Base-by-base conservation (phyloP, 2,888 invertebrate genomes). In the Globia sparganii region DNA sequence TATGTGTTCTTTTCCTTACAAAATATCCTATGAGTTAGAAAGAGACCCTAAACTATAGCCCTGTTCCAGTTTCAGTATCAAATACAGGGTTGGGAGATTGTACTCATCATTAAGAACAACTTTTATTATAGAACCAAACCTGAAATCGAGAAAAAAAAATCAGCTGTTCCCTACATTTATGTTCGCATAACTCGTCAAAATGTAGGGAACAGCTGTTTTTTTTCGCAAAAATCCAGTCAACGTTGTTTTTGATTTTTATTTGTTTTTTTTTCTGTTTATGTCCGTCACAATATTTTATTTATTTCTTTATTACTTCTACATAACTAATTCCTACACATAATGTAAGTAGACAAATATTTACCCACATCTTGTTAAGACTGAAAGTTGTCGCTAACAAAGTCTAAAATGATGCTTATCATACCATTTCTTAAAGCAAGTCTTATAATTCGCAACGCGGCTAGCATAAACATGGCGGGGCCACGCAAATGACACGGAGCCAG, bases 401-500 rank as follows among this genome's bases (percentile, higher is more conserved):
- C 18, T 37, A 62, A 77, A 79, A 70, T 18, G 6, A 59, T 65
- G n/a, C 40, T 43, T 46, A 78, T 43, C 58, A 34, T 6, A 58
- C 21, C 28, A 75, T 82, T 75, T 75, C 76, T 28, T 75, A 75
- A 82, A 64, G 68, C 78, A 46, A 53, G 56, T 83, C 68, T 53
- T 37, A 69, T 40, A 80, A 80, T 80, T 80, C 68, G 78, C 83
- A 46, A 83, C 70, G 43, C 31, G 37, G n/a, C 64, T 64, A 69
- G 68, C 68, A 65, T 58, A 61, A 80, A 78, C 78, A 78, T 78
- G 70, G 58, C 21, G 8, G 4, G 15, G 11, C 49, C 15, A 70
- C 56, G 73, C 68, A 85, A 81, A 77, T 68, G 56, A 76, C 75
- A 74, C 79, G 76, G 46, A 75, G 46, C 46, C 66, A 67, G 84